Evolutionary conservation across 2,113 vertebrate species (phyloP), one percentile per base, ranked within the genome.

Genomic region (Phylloscopus trochiloides): DNA sequence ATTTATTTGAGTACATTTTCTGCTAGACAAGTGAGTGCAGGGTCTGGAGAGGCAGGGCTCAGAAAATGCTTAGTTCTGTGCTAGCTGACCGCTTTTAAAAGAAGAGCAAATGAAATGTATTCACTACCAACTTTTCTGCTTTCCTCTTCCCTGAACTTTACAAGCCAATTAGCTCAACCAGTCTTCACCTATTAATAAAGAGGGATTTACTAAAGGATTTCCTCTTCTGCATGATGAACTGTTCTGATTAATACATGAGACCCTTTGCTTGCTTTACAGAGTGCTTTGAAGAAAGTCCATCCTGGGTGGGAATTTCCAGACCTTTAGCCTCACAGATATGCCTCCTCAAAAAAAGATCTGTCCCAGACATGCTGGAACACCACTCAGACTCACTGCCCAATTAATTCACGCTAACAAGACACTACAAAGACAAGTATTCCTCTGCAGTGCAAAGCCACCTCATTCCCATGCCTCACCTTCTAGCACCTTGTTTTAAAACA

Each of bases 91-190:
- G 86, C 43, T 94, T 88, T 88, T 63, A 86, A 92, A 93, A 93
- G 89, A 85, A 50, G 36, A 88, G n/a, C 29, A 63, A 86, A 88
- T 51, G 10, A 93, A 93, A 94, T 31, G 15, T 45, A 77, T 86
- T 86, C 75, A 74, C 75, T 63, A 52, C 34, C 48, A 89, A 40
- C 76, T 92, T 95, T 93, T 81, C 77, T 63, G 70, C 88, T 92
- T 88, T 86, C n/a, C 66, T 93, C 67, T 86, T 73, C 71, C 88
- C 61, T 74, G 78, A 94, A 85, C 68, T 73, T 91, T 76, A 42
- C 19, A 92, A 91, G 81, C 90, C 94, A 97, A 96, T 97, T 96
- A 97, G 54, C 75, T 74, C 61, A 96, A 86, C 22, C 62, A 71
- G 50, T 74, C 77, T 86, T 92, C 77, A 90, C 85, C 77, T 74